phyloP scores from a whole-genome alignment of 2,113 vertebrate genomes.

The Hippolais icterina region DNA sequence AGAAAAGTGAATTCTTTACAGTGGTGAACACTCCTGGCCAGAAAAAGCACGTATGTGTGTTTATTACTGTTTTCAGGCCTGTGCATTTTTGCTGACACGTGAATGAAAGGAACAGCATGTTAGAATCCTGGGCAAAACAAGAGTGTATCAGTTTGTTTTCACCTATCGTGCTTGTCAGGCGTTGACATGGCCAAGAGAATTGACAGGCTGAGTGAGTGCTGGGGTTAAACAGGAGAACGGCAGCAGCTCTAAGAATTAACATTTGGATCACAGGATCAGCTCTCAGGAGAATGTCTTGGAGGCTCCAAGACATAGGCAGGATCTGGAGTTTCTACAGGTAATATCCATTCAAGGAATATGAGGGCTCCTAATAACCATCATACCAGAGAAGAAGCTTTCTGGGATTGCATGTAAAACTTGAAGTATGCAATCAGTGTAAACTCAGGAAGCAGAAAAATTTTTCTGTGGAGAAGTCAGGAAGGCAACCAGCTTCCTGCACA shows the following conservation, averaged over 20 bases:
- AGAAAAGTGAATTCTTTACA: not conserved
- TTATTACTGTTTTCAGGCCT: not conserved
- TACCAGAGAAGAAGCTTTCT: not conserved
- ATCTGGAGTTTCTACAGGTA: not conserved
- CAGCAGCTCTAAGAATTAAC: not conserved
- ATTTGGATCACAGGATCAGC: not conserved
- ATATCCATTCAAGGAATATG: not conserved
- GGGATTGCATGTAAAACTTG: not conserved
- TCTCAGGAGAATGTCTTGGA: not conserved
- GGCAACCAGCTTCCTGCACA: not conserved
- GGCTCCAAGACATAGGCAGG: not conserved
- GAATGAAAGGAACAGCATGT: not conserved
- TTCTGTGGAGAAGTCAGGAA: not conserved
- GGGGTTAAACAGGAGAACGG: not conserved
- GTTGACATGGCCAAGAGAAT: not conserved
- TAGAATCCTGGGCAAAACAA: not conserved
- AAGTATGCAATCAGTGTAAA: not conserved
- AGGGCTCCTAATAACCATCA: not conserved
- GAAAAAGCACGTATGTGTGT: not conserved
- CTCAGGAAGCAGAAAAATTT: not conserved
- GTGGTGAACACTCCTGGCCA: accelerated
- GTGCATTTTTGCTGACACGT: not conserved
- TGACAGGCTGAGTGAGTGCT: not conserved
- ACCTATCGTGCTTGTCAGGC: not conserved
- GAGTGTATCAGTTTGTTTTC: not conserved